Base-by-base conservation (phyloP, 2,888 invertebrate genomes). In the Ferdinandea cuprea region DNA sequence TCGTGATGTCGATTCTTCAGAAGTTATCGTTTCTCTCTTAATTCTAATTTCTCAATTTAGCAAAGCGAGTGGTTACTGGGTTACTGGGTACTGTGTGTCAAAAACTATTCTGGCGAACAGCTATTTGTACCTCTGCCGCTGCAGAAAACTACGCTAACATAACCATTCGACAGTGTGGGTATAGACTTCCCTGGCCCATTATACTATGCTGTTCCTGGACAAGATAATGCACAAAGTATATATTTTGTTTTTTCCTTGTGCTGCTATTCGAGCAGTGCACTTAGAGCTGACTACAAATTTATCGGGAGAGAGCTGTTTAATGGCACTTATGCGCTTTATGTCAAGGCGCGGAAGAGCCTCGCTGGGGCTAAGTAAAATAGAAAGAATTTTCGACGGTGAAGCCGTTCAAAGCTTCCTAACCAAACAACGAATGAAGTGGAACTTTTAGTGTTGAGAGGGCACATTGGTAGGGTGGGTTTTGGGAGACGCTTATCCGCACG, bases 401-500 rank as follows among this genome's bases (percentile, higher is more conserved):
- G n/a, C n/a, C n/a, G n/a, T n/a, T n/a, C n/a, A n/a, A n/a, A n/a
- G n/a, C n/a, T 71, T 48, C 2, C 32, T 72, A n/a, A 11, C 46
- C 11, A 8, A 73, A 5, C 35, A 56, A 1, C n/a, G 56, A 11
- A 56, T 65, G 3, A 15, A 30, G 25, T 63, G 56, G 77, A 15
- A 13, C 6, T 54, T 73, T 15, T n/a, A 63, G 63, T 7, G 46
- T 73, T 1, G 63, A 63, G 17, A 13, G 52, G 9, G 44, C 54
- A 5, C 44, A 77, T 11, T 78, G 80, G 83, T 85, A 80, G 80
- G 73, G 68, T 9, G 85, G 76, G 11, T 84, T 84, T 46, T 81
- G 80, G 80, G 80, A 85, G 37, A 61, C 68, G 7, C 66, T 85
- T 3, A 80, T 85, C 0, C 56, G 80, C 13, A 80, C 72, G 11